phyloP scores from a whole-genome alignment of 2,797 vertebrate species.

The Cottoperca gobio region DNA sequence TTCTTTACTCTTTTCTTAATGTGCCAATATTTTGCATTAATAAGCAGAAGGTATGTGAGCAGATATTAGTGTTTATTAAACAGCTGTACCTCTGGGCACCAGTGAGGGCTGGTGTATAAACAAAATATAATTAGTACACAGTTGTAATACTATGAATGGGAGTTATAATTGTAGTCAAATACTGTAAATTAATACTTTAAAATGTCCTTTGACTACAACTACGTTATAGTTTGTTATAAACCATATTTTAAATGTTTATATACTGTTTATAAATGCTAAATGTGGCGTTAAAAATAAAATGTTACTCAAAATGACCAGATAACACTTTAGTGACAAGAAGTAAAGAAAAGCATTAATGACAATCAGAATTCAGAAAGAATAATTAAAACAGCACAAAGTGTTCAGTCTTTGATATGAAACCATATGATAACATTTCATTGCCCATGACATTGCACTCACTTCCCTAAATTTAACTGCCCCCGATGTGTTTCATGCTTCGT shows the following conservation, averaged over 20 bases:
- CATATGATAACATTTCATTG: constrained; percentile 14
- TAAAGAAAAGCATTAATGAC: background rate
- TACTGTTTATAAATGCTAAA: background rate
- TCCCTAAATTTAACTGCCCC: constrained; percentile 43
- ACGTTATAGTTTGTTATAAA: background rate
- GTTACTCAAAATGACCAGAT: too few relatives aligned
- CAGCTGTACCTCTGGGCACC: background rate
- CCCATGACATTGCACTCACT: constrained; percentile 11
- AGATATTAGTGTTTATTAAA: background rate
- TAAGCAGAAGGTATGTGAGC: background rate
- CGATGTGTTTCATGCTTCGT: constrained; percentile 36
- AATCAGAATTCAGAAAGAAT: background rate
- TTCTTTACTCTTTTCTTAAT: background rate
- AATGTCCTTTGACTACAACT: background rate
- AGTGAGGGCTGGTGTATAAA: background rate
- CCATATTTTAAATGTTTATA: background rate
- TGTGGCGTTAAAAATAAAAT: background rate
- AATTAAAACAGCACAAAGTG: background rate
- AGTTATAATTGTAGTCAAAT: background rate
- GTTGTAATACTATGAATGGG: background rate
- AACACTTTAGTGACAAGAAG: background rate
- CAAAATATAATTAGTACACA: background rate
- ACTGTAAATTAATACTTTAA: background rate
- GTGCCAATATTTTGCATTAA: background rate
- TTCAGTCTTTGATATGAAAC: background rate